Base-by-base conservation (phyloP, 1,140 invertebrate genomes). In the Conus betulinus region DNA sequence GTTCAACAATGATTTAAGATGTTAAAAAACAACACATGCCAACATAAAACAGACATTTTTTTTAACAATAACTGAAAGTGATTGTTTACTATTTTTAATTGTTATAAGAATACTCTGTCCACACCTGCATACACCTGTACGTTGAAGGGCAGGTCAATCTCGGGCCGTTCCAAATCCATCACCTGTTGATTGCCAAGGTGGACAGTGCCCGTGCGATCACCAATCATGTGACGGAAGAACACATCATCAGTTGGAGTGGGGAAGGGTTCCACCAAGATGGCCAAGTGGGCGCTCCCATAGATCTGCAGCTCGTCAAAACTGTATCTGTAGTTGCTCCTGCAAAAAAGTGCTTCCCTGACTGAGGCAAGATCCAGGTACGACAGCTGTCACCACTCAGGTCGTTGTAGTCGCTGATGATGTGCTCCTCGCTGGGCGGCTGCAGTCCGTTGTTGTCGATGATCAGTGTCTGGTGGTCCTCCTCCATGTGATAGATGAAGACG, bases 91-190 rank as follows among this genome's bases (percentile, higher is more conserved):
- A 27, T 78, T 78, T 13, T 17, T 27, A 78, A 78, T 11, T 39
- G 0, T 39, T 1, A 39, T 39, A 39, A 0, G 0, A 39, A 39
- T 79, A 25, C 0, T 25, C 11, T 60, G 25, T 52, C 8, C 85
- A 55, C 53, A 87, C 91, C 92, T 67, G 84, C n/a, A 84, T 93
- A 93, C 17, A 91, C 93, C 78, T 92, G 78, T 6, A 90, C 91
- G 88, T 87, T 93, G 84, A 93, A 93, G 20, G 93, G 93, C 4
- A 93, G 88, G 86, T 93, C 93, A 83, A 93, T 93, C 84, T 93
- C 92, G 8, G 85, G 79, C 89, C 93, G 89, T 8, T 91, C 78
- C 10, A 93, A 86, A 74, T 93, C 92, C 90, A 93, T 90, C 15
- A 90, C 88, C 79, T 93, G 93, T 57, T 91, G 91, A 60, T 91